Conservation (phyloP, 1,140 invertebrate genomes). For the Sitobion miscanthi region DNA sequence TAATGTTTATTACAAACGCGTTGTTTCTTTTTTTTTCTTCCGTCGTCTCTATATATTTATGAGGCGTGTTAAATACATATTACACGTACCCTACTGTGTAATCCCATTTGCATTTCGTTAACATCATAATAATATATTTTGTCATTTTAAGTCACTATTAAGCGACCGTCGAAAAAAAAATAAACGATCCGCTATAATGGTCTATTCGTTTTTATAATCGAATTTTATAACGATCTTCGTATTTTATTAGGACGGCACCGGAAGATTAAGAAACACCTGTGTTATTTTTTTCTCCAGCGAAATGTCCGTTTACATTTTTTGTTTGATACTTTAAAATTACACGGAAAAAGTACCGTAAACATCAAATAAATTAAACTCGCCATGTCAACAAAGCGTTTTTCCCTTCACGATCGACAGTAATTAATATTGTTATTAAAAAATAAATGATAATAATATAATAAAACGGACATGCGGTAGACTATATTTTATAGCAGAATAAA, state of each 20-base stretch:
- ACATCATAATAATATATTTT: conserved; percentile 6
- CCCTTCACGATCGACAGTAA: background rate
- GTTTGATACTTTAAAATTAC: background rate
- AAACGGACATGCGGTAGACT: background rate
- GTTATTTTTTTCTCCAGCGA: background rate
- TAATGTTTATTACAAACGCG: background rate
- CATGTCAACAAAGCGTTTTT: background rate
- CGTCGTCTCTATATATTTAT: background rate
- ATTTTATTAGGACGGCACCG: background rate
- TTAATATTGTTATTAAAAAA: background rate
- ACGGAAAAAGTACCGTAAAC: background rate
- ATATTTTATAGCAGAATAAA: background rate
- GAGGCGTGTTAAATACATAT: background rate
- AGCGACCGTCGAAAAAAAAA: background rate
- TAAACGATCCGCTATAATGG: background rate
- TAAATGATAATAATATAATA: background rate
- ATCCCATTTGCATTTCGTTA: background rate
- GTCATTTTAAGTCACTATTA: background rate
- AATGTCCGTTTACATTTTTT: background rate
- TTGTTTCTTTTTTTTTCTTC: background rate
- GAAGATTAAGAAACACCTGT: background rate
- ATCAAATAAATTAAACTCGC: background rate
- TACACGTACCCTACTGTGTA: background rate
- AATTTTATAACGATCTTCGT: background rate
- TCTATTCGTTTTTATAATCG: background rate